phyloP scores from a whole-genome alignment of 2,113 vertebrate species.

The Panurus biarmicus region DNA sequence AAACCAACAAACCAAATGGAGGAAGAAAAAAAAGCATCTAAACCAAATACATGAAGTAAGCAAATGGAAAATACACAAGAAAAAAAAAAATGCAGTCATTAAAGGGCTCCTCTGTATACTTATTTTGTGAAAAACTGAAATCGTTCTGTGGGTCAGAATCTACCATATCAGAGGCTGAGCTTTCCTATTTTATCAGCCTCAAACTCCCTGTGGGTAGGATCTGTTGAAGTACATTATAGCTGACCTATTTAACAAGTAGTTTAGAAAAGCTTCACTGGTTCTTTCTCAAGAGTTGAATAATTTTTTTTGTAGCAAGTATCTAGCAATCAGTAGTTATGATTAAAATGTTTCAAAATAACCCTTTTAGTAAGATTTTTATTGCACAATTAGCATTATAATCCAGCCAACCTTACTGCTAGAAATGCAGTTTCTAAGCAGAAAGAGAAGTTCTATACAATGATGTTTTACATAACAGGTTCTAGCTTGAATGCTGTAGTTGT shows the following conservation, averaged over 20 bases:
- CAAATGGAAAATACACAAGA: neutral
- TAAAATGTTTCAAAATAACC: neutral
- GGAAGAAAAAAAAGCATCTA: neutral
- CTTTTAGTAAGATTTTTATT: neutral
- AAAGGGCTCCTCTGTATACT: neutral
- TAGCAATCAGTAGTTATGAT: neutral
- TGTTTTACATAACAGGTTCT: neutral
- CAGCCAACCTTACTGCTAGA: neutral
- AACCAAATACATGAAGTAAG: neutral
- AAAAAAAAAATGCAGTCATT: neutral
- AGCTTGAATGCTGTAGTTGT: neutral
- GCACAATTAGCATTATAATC: neutral
- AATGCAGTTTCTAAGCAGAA: neutral
- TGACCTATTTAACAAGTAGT: neutral
- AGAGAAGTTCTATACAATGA: neutral
- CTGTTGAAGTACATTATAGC: neutral
- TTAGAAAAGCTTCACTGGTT: neutral
- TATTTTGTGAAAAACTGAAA: neutral
- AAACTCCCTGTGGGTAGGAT: neutral
- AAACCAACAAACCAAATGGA: constrained; percentile 1
- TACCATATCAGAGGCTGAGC: neutral
- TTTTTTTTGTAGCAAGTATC: neutral
- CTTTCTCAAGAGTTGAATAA: neutral
- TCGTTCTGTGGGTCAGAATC: neutral
- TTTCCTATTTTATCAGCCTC: neutral